Evolutionary conservation across 1,140 invertebrate genomes (phyloP), one percentile per base, ranked within the genome.

Genomic region (Zaprionus nigranus): DNA sequence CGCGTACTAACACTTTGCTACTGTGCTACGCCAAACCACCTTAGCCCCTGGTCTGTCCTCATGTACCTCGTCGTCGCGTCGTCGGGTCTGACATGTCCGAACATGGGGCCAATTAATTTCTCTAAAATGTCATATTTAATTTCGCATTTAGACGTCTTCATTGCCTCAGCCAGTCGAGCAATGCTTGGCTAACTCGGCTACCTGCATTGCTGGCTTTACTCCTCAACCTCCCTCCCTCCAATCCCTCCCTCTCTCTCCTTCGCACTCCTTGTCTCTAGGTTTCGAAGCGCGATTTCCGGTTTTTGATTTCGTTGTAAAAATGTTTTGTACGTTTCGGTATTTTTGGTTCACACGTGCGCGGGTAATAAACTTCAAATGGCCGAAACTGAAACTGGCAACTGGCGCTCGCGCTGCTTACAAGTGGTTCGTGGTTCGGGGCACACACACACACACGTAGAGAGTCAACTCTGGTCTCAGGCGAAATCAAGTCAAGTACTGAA

Each of bases 341-440:
- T 88, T 88, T 90, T 84, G 72, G 85, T 88, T 88, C 85, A 88
- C 85, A 88, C 85, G 85, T 88, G 85, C 78, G 78, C 78, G 81
- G 85, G 81, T 88, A 88, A 88, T 88, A 88, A 90, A 88, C 84
- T 85, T 90, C 81, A 88, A 88, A 88, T 90, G 81, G 75, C 84
- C 84, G 75, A 90, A 88, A 78, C 70, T 74, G 49, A 67, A 82
- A 62, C 75, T 66, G 43, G 59, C 46, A 65, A 65, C 56, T 75
- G 72, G 66, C 72, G 72, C 59, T 75, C 59, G 62, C 53, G 34
- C 49, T 51, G 75, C 36, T 60, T 77, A 46, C 63, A 77, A 77
- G 75, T 77, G 58, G 75, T 46, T 46, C 75, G 70, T 74, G 70
- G 75, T 66, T 71, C 28, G 34, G 60, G 60, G 17, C 73, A 75